Evolutionary conservation across 2,888 invertebrate genomes (phyloP), one percentile per base, ranked within the genome.

Genomic region (Euzophera pinguis): DNA sequence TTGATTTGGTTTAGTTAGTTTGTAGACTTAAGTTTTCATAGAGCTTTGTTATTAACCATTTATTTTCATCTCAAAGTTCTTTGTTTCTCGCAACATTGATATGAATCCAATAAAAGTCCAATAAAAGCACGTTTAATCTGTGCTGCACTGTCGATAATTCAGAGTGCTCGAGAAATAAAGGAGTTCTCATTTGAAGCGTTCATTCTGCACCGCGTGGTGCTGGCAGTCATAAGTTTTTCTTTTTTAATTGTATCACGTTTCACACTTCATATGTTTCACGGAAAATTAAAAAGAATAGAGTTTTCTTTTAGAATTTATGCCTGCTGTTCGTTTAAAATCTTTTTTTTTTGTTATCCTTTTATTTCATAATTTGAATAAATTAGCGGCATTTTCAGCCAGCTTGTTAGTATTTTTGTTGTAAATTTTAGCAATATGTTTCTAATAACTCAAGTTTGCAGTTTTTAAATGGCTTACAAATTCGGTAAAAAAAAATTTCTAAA

Each of bases 221-320:
- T 45, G 32, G 32, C 32, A 45, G 14, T 45, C 32, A 45, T 32
- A 10, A 32, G 14, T 16, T 14, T 45, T 45, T 45, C 32, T 32
- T 34, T 45, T n/a, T 45, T 45, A 45, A 45, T 45, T 45, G 45
- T 39, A 16, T 13, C 39, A 39, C 16, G 39, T 39, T 39, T 39
- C 39, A 39, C 14, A n/a, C 32, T 45, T 13, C 45, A 14, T 32
- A 45, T 34, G 32, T 45, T 45, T 45, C 45, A 32, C 16, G 5
- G 16, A 38, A 13, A 38, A 38, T 39, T 39, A 39, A 38, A 8
- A 1, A 12, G 16, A 39, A 39, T 39, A 6, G 32, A 6, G 4
- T 32, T 32, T 7, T 32, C 7, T 32, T 32, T 32, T 32, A 3
- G 22, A 22, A 22, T 22, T n/a, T n/a, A n/a, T n/a, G n/a, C n/a